These are phyloP conservation scores for Nomada fabriciana DNA, from an alignment of 2,888 invertebrate genomes.

Conservation along the genomic window DNA sequence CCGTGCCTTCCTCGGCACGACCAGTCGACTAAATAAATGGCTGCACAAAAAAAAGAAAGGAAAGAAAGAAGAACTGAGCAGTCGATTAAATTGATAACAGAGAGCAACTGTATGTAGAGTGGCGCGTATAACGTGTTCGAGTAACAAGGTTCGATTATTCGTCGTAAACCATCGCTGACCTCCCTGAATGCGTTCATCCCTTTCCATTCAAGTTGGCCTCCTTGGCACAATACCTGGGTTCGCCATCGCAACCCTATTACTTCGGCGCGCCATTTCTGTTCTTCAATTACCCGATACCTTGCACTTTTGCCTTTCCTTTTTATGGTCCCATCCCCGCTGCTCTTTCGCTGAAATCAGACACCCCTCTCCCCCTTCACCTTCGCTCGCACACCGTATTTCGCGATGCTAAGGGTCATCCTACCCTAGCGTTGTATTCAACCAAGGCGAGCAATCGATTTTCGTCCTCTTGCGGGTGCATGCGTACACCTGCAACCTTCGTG, in stretches of 20 bases:
- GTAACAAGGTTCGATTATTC: slow-evolving; percentile 61
- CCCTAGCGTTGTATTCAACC: slow-evolving; percentile 39
- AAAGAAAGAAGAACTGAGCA: not conserved
- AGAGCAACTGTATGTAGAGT: slow-evolving; percentile 22
- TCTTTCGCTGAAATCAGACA: slow-evolving; percentile 6
- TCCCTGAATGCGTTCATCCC: slow-evolving; percentile 71
- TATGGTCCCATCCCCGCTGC: slow-evolving; percentile 38
- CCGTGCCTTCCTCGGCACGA: not conserved
- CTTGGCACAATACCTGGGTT: slow-evolving; percentile 72
- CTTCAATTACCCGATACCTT: slow-evolving; percentile 59
- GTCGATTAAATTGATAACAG: slow-evolving; percentile 40
- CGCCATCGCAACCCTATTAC: slow-evolving; percentile 73
- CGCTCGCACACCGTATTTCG: slow-evolving; percentile 48
- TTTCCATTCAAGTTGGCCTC: slow-evolving; percentile 71
- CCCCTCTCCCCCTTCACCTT: slow-evolving; percentile 7
- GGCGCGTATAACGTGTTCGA: slow-evolving; percentile 13
- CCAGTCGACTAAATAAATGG: not conserved
- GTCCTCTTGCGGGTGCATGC: slow-evolving; percentile 40
- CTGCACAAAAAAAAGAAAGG: not conserved
- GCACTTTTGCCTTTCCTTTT: slow-evolving; percentile 44
- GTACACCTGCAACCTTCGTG: slow-evolving; percentile 38
- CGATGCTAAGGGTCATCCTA: slow-evolving; percentile 68
- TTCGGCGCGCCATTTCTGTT: slow-evolving; percentile 62
- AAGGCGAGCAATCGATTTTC: slow-evolving; percentile 60
- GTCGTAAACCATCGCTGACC: slow-evolving; percentile 64